Conservation (phyloP, 2,888 invertebrate species). For the Spisula subtruncata region DNA sequence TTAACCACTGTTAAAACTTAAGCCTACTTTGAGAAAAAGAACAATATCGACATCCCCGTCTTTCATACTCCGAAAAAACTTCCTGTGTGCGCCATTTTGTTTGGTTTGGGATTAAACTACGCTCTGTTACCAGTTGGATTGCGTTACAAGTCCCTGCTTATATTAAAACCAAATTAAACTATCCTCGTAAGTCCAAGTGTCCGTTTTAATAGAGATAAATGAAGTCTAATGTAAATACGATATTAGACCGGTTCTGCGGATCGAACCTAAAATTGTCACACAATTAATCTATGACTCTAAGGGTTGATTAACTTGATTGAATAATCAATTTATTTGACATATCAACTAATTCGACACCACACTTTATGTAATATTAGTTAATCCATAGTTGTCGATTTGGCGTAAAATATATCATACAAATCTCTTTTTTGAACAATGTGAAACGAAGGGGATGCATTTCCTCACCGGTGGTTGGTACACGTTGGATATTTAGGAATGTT, state of each 20-base stretch:
- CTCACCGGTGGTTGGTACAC: not conserved
- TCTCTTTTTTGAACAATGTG: not conserved
- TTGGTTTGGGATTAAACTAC: conserved; percentile 33
- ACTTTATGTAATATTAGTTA: conserved; percentile 28
- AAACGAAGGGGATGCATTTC: not conserved
- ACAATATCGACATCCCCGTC: not conserved
- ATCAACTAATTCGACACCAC: conserved; percentile 24
- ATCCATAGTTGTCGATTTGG: conserved; percentile 35
- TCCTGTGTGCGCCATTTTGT: not conserved
- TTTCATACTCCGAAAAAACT: conserved; percentile 11
- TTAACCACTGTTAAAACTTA: not conserved
- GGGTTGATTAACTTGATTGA: conserved; percentile 28
- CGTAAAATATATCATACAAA: conserved; percentile 6
- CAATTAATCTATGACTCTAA: conserved; percentile 38
- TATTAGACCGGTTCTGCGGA: conserved; percentile 31
- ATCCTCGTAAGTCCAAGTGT: conserved; percentile 54
- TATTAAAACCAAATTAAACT: conserved; percentile 66
- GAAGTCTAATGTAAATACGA: conserved; percentile 56
- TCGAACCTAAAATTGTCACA: conserved; percentile 31
- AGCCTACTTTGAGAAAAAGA: conserved; percentile 6
- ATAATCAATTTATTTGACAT: conserved; percentile 44
- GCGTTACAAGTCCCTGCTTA: conserved; percentile 48
- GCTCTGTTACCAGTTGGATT: conserved; percentile 29
- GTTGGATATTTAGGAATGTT: not conserved
- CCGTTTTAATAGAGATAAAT: conserved; percentile 62